Percentiles rank a stretch among this genome's conserved stretches.
phyloP scores from a whole-genome alignment of 2,113 vertebrate species.

The Podiceps cristatus region DNA sequence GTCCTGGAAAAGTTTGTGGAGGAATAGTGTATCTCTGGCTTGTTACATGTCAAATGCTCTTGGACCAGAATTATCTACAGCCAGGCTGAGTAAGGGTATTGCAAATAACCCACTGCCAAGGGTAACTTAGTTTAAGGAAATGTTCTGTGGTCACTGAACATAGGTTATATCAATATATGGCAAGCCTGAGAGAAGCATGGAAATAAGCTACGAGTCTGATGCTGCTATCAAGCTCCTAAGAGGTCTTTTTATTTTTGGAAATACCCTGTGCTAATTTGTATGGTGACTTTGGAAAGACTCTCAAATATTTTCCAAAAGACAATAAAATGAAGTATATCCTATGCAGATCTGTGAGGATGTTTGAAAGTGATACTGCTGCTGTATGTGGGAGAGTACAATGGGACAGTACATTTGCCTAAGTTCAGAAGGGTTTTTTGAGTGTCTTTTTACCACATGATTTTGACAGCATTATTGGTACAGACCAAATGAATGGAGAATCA shows the following conservation, averaged over 20 bases:
- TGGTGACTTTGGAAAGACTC: not conserved
- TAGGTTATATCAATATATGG: not conserved
- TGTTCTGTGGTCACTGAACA: not conserved
- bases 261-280: not conserved
- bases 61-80: not conserved
- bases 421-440: not conserved
- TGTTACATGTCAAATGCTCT: not conserved
- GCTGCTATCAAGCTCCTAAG: not conserved
- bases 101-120: not conserved
- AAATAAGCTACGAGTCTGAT: not conserved
- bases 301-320: not conserved
- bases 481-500: not conserved
- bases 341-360: not conserved
- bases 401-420: not conserved
- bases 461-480: not conserved
- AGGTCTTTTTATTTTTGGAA: not conserved
- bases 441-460: not conserved
- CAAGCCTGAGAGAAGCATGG: not conserved
- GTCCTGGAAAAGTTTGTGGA: not conserved
- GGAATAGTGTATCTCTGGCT: not conserved
- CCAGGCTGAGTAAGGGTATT: not conserved
- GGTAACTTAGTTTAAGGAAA: not conserved
- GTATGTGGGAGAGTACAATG: fast-evolving
- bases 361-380: not conserved
- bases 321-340: not conserved